Conservation (phyloP, 1,140 invertebrate genomes). For the Solenopsis fugax region DNA sequence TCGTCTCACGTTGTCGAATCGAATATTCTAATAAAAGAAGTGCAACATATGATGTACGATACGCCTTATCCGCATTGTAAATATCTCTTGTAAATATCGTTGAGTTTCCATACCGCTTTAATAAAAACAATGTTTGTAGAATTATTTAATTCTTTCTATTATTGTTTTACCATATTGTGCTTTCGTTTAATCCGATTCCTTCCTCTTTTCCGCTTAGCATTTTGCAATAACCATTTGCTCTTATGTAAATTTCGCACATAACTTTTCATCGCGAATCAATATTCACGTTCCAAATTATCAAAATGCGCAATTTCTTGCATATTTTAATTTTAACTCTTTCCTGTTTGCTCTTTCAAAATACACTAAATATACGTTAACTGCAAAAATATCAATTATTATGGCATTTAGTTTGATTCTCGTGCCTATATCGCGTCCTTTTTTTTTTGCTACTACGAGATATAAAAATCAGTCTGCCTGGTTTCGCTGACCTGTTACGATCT, state of each 20-base stretch:
- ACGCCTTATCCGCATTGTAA: conserved; percentile 80
- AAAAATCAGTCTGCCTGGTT: conserved; percentile 54
- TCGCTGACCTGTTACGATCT: conserved; percentile 56
- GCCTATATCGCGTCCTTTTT: neutral
- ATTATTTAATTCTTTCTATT: conserved; percentile 77
- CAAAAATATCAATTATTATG: conserved; percentile 42
- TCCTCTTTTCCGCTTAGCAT: conserved; percentile 1
- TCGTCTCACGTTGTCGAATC: conserved; percentile 28
- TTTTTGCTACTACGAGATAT: neutral
- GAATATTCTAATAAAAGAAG: conserved; percentile 47
- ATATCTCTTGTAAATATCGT: conserved; percentile 87
- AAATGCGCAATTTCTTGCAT: neutral
- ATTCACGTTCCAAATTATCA: neutral
- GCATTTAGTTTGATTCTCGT: conserved; percentile 15
- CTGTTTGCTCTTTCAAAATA: conserved; percentile 4
- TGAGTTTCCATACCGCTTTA: conserved; percentile 88
- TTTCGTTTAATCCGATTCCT: conserved; percentile 27
- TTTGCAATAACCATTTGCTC: neutral
- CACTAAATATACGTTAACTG: neutral
- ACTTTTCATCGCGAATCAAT: neutral
- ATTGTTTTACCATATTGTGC: conserved; percentile 18
- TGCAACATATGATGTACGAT: conserved; percentile 55
- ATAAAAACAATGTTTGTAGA: conserved; percentile 87
- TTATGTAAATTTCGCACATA: neutral
- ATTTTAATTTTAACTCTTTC: neutral